Evolutionary conservation across 2,888 invertebrate genomes (phyloP).

Genomic region (Stenurella melanura): DNA sequence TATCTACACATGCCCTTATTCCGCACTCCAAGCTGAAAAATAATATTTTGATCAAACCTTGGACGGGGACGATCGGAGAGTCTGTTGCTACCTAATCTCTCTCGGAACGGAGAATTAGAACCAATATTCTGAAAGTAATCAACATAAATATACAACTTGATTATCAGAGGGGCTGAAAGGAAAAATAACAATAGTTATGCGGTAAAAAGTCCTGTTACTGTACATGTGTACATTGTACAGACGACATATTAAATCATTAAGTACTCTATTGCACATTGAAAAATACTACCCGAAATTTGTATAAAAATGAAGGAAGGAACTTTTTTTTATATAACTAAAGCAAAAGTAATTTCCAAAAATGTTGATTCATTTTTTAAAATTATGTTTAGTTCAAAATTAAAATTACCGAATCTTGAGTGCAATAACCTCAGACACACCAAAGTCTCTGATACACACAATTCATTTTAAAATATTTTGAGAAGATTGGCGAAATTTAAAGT

Average conservation of each 20-base stretch:
- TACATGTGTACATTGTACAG: not conserved
- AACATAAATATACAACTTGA: not conserved
- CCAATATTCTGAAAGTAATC: constrained; percentile 76
- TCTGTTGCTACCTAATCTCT: constrained; percentile 91
- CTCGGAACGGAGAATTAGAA: constrained; percentile 89
- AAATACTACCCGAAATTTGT: not conserved
- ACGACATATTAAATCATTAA: not conserved
- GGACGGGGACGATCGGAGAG: constrained; percentile 88
- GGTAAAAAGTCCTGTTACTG: not conserved
- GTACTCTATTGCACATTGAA: not conserved
- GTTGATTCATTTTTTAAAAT: no score
- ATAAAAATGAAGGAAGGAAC: no score
- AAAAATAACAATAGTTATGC: not conserved
- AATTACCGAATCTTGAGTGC: no score
- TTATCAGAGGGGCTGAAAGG: not conserved
- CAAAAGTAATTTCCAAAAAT: no score
- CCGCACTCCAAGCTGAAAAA: constrained; percentile 67
- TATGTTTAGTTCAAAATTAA: no score
- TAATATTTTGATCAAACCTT: constrained; percentile 76
- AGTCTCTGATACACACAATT: no score
- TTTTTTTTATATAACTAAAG: no score
- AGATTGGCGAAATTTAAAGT: no score
- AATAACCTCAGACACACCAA: no score
- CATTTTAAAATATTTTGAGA: no score
- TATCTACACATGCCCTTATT: constrained; percentile 59